These are phyloP conservation scores for Syrista parreyssii DNA, from an alignment of 2,888 invertebrate species.

Conservation along the genomic window DNA sequence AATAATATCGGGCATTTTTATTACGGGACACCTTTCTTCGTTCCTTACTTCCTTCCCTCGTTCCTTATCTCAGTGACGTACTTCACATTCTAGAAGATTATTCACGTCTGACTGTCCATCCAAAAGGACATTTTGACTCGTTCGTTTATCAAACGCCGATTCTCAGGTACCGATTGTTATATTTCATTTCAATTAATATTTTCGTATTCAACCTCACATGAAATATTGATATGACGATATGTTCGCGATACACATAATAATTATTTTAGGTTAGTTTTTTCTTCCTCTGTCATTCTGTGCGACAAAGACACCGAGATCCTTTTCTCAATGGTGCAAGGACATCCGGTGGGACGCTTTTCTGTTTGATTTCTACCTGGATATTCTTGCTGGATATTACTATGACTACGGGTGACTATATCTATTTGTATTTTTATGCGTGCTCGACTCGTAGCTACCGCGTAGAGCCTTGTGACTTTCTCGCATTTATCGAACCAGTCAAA, in stretches of 20 bases:
- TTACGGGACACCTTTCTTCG: not conserved
- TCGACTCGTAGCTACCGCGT: not conserved
- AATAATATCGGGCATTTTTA: conserved; percentile 36
- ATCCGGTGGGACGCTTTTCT: not conserved
- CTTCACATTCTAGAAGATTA: not conserved
- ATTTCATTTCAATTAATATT: not conserved
- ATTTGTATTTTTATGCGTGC: not conserved
- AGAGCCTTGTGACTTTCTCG: not conserved
- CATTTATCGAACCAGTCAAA: not conserved
- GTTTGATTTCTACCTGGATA: not conserved
- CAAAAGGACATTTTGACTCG: too few relatives aligned
- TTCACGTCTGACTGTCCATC: not conserved
- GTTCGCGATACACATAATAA: not conserved
- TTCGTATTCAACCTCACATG: not conserved
- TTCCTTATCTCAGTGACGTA: not conserved
- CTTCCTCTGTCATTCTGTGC: not conserved
- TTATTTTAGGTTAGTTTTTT: not conserved
- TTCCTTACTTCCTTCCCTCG: not conserved
- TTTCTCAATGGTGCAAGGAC: not conserved
- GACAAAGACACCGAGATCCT: not conserved
- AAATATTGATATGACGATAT: not conserved
- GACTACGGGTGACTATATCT: not conserved
- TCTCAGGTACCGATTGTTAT: not conserved
- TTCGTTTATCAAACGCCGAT: not conserved
- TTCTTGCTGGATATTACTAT: not conserved